Percentiles rank a stretch among this genome's conserved stretches.
phyloP scores from a whole-genome alignment of 2,797 vertebrate species.

The Rhinichthys osculus region DNA sequence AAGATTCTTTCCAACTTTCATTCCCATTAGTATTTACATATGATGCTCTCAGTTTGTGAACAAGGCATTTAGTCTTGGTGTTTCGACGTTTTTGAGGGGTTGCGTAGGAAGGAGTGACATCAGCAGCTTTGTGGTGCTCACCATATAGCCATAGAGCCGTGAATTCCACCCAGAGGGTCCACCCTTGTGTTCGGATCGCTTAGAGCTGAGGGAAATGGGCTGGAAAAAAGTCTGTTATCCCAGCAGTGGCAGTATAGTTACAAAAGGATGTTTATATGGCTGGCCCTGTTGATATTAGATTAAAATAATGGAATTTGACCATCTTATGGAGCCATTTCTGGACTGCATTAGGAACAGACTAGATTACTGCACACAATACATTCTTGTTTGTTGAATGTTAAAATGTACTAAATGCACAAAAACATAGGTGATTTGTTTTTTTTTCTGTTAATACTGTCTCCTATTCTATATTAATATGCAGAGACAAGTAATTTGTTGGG shows the following conservation, averaged over 20 bases:
- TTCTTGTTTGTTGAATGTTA: neutral
- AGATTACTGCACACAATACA: conserved; percentile 17
- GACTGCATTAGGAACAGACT: conserved; percentile 31
- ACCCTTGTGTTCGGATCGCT: conserved; percentile 17
- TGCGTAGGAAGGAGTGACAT: conserved; percentile 31
- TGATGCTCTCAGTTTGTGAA: conserved; percentile 1
- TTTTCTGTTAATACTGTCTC: neutral
- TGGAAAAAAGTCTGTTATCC: conserved; percentile 47
- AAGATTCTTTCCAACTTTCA: conserved; percentile 51
- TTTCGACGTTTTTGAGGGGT: conserved; percentile 13
- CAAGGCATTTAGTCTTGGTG: conserved; percentile 12
- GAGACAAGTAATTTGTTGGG: neutral
- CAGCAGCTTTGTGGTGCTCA: conserved; percentile 19
- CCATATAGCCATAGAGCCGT: conserved; percentile 12
- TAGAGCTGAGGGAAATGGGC: conserved; percentile 38
- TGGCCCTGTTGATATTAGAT: conserved; percentile 45
- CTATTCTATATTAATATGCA: neutral
- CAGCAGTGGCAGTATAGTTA: conserved; percentile 50
- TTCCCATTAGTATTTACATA: conserved; percentile 10
- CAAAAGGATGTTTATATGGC: conserved; percentile 55
- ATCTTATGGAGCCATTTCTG: conserved; percentile 47
- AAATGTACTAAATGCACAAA: neutral
- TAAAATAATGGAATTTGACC: conserved; percentile 50
- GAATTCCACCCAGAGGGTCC: conserved; percentile 36
- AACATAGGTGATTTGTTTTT: neutral